phyloP scores from a whole-genome alignment of 1,140 invertebrate genomes.

The Arion vulgaris region DNA sequence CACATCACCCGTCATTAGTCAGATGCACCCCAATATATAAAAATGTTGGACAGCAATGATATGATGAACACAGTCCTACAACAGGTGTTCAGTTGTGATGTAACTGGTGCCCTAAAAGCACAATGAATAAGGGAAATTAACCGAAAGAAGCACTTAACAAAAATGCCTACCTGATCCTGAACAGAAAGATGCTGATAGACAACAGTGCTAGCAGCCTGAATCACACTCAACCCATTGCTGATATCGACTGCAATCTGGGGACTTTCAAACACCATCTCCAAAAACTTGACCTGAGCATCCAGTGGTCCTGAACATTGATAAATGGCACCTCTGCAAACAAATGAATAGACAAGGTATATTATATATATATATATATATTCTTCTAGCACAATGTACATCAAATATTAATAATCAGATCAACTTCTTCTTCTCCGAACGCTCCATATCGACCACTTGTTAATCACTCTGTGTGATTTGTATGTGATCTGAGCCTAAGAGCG shows the following conservation, averaged over 20 bases:
- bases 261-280: constrained; percentile 79
- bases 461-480: too few species aligned
- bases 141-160: not conserved
- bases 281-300: constrained; percentile 84
- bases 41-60: too few species aligned
- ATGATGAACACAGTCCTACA: too few species aligned
- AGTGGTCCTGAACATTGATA: constrained; percentile 82
- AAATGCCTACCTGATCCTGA: constrained; percentile 74
- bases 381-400: not conserved
- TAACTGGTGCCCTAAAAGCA: too few species aligned
- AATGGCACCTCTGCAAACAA: constrained; percentile 78
- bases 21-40: too few species aligned
- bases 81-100: too few species aligned
- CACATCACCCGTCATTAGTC: too few species aligned
- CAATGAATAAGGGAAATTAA: too few species aligned
- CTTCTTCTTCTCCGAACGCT: too few species aligned
- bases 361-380: too few species aligned
- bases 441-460: too few species aligned
- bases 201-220: constrained; percentile 81
- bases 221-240: constrained; percentile 82
- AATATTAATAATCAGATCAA: not conserved
- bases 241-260: constrained; percentile 81
- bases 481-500: too few species aligned
- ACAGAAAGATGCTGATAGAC: constrained; percentile 78
- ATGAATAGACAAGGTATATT: constrained; percentile 13